Conservation (phyloP, 2,888 invertebrate species). For the Norana najaformis region DNA sequence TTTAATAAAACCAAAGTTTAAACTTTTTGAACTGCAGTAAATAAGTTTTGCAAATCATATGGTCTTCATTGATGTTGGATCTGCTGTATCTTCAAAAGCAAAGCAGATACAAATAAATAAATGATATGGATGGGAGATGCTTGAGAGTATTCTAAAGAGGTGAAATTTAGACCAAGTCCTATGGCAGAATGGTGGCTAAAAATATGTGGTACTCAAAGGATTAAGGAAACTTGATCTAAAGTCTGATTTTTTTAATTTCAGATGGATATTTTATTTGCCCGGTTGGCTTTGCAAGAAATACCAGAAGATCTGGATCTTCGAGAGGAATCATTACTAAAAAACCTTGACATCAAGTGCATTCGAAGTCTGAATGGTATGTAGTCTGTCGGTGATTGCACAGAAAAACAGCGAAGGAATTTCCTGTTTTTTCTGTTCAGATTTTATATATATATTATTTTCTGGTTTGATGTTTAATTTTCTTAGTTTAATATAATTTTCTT, state of each 20-base stretch:
- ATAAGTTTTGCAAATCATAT: too few relatives aligned
- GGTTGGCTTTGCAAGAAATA: conserved; percentile 90
- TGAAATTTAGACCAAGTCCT: too few relatives aligned
- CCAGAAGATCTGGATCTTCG: conserved; percentile 84
- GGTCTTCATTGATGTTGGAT: too few relatives aligned
- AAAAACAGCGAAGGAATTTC: neutral
- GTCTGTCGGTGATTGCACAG: neutral
- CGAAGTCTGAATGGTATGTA: conserved; percentile 81
- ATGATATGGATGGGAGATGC: too few relatives aligned
- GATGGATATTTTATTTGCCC: conserved; percentile 93
- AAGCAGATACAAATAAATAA: too few relatives aligned
- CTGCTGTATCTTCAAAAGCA: too few relatives aligned
- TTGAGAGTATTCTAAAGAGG: too few relatives aligned
- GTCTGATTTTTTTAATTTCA: neutral
- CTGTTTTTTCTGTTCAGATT: neutral
- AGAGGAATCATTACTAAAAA: conserved; percentile 81
- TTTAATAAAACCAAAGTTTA: too few relatives aligned
- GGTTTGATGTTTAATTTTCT: neutral
- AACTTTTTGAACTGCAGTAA: too few relatives aligned
- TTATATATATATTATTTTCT: neutral
- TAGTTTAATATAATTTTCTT: too few relatives aligned
- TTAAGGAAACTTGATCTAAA: neutral
- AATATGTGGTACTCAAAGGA: too few relatives aligned
- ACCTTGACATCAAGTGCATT: conserved; percentile 92
- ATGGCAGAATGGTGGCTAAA: too few relatives aligned